phyloP scores from a whole-genome alignment of 92 coral and sea anemone genomes.

The Actinernus sp. region DNA sequence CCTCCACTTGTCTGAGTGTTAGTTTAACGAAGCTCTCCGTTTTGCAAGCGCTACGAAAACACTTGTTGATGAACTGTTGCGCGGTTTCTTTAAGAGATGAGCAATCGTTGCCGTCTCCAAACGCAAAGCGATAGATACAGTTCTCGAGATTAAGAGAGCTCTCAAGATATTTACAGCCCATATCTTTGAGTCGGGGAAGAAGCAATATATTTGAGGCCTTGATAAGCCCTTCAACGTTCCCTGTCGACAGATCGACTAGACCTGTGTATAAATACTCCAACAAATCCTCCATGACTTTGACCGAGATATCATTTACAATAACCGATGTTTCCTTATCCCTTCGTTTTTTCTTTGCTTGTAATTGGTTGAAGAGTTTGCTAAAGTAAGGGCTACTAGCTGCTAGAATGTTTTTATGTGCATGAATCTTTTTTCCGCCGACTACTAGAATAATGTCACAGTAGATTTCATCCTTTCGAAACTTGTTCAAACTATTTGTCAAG shows the following conservation, averaged over 20 bases:
- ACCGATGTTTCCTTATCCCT: slow-evolving; percentile 7
- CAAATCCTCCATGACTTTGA: slow-evolving; percentile 15
- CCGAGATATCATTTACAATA: slow-evolving; percentile 5
- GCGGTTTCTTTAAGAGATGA: slow-evolving; percentile 7
- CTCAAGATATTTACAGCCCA: slow-evolving; percentile 26
- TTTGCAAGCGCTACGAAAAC: slow-evolving; percentile 8
- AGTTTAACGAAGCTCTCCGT: slow-evolving; percentile 18
- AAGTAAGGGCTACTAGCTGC: slow-evolving; percentile 41
- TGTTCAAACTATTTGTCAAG: slow-evolving; percentile 16
- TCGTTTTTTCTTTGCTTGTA: slow-evolving; percentile 14
- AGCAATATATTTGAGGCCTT: slow-evolving; percentile 21
- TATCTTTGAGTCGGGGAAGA: slow-evolving; percentile 21
- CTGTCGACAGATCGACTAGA: slow-evolving; percentile 1
- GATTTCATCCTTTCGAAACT: slow-evolving; percentile 22
- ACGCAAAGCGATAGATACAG: slow-evolving; percentile 24
- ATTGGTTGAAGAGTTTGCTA: slow-evolving; percentile 5
- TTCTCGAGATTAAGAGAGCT: slow-evolving; percentile 22
- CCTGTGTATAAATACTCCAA: slow-evolving; percentile 34
- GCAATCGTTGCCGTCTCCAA: slow-evolving; percentile 26
- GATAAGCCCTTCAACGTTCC: slow-evolving; percentile 12
- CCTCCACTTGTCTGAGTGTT: slow-evolving; percentile 12
- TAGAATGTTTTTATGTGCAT: slow-evolving; percentile 25
- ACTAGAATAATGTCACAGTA: slow-evolving; percentile 16
- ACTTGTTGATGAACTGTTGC: slow-evolving; percentile 16
- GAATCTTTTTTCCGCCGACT: slow-evolving; percentile 25